A percentile compares a stretch with the other conserved stretches of the same genome.
These are phyloP conservation scores for Calosoma granatense DNA, from an alignment of 1,140 invertebrate genomes.

Conservation along the genomic window DNA sequence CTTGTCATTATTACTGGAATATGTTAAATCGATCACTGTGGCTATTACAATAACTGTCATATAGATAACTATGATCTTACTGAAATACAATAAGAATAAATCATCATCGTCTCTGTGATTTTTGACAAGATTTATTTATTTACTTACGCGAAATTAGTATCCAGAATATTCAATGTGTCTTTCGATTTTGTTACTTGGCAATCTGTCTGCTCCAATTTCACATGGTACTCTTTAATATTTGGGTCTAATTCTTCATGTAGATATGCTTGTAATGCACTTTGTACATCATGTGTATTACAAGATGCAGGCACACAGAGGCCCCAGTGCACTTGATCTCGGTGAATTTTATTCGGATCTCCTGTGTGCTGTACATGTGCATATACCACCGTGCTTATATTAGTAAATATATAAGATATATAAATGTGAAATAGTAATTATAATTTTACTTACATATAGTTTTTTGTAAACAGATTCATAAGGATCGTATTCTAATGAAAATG, in stretches of 20 bases:
- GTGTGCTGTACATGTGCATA: no score
- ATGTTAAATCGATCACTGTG: background rate
- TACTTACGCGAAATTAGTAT: background rate
- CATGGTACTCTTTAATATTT: background rate
- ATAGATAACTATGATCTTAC: background rate
- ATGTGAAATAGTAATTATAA: no score
- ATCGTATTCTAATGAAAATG: background rate
- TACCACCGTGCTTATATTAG: no score
- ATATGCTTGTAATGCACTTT: background rate
- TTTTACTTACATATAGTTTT: background rate
- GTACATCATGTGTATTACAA: background rate
- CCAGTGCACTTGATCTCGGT: background rate
- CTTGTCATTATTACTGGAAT: background rate
- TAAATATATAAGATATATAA: no score
- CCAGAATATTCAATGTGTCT: background rate
- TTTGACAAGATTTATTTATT: background rate
- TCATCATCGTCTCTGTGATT: background rate
- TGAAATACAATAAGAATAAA: background rate
- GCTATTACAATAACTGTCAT: background rate
- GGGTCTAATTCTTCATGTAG: background rate
- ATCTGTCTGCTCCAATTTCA: background rate
- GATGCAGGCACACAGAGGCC: background rate
- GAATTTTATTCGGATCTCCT: background rate
- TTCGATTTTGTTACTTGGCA: background rate
- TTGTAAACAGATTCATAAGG: background rate